A percentile compares a stretch with the other conserved stretches of the same genome.
phyloP scores from a whole-genome alignment of 2,113 vertebrate genomes.

The Phalacrocorax brasilianus region DNA sequence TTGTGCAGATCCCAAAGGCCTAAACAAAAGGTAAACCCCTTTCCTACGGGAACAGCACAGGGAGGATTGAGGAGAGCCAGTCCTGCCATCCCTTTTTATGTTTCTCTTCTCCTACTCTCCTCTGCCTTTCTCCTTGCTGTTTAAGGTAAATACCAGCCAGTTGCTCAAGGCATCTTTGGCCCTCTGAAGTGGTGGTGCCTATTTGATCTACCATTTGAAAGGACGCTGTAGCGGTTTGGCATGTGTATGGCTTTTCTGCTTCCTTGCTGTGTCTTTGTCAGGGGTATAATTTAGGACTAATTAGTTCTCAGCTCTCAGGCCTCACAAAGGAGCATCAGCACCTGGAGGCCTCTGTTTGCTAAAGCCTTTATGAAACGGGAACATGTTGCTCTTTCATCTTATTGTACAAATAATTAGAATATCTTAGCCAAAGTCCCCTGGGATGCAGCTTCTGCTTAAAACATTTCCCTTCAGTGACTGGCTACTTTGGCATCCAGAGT shows the following conservation, averaged over 20 bases:
- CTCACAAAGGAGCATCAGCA: constrained; percentile 26
- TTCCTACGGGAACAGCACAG: neutral
- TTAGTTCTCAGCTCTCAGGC: constrained; percentile 41
- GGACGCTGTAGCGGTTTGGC: neutral
- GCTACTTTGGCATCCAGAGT: neutral
- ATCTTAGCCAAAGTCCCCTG: neutral
- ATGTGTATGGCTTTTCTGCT: neutral
- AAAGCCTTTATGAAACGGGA: neutral
- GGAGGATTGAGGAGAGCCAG: neutral
- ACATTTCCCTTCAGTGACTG: neutral
- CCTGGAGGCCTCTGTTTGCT: constrained; percentile 15
- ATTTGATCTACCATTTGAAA: constrained; percentile 21
- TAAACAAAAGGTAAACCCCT: neutral
- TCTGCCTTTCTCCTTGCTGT: neutral
- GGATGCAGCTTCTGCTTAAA: neutral
- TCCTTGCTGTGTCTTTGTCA: constrained; percentile 17
- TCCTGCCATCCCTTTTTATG: neutral
- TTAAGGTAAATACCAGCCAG: neutral
- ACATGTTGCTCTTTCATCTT: neutral
- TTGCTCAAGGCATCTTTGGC: neutral
- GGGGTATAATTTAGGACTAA: constrained; percentile 27
- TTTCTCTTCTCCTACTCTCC: neutral
- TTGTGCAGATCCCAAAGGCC: neutral
- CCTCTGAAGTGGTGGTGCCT: neutral
- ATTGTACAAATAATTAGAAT: constrained; percentile 17